Evolutionary conservation across 2,888 invertebrate species (phyloP), one percentile per base, ranked within the genome.

Genomic region (Leptopilina myrica): DNA sequence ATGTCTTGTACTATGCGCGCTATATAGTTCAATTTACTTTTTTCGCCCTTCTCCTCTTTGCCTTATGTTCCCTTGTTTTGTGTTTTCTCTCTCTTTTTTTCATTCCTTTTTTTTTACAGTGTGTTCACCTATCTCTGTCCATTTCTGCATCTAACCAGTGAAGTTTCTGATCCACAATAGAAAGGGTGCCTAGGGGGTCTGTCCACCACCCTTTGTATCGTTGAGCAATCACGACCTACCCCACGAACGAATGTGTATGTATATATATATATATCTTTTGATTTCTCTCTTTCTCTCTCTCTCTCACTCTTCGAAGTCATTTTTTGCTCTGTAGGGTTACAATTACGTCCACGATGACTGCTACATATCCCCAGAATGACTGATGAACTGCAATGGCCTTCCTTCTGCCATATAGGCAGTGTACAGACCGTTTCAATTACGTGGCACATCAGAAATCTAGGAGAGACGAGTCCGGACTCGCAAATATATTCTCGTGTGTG

Each of bases 171-270:
- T 77, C 79, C 76, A 79, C 65, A 79, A 79, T 79, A 79, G 80
- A 78, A 81, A 84, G 82, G 79, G 81, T 78, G 82, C 82, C 82
- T 80, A 76, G 79, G 81, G 81, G 82, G 82, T 85, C 87, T 89
- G 91, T 90, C 91, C 91, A 90, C 88, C 91, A 90, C 88, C 91
- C 90, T 91, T 91, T 91, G 91, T 91, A 91, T 91, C 89, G 89
- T 85, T 87, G 88, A 90, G 90, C 91, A 91, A 91, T 91, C 91
- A 91, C 90, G 91, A 91, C 91, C 91, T 91, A 91, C 90, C 91
- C 91, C 88, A 91, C 90, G 86, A 85, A 83, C 80, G 33, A 59
- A 78, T 77, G 76, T 80, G 79, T 66, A 79, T 66, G 76, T 26
- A 59, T 78, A 78, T 33, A 59, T 76, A 76, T 49, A 53, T 15